A percentile compares a stretch with the other conserved stretches of the same genome.
These are phyloP conservation scores for Xerus inauris DNA, from an alignment of 2,113 vertebrate genomes.

Conservation along the genomic window DNA sequence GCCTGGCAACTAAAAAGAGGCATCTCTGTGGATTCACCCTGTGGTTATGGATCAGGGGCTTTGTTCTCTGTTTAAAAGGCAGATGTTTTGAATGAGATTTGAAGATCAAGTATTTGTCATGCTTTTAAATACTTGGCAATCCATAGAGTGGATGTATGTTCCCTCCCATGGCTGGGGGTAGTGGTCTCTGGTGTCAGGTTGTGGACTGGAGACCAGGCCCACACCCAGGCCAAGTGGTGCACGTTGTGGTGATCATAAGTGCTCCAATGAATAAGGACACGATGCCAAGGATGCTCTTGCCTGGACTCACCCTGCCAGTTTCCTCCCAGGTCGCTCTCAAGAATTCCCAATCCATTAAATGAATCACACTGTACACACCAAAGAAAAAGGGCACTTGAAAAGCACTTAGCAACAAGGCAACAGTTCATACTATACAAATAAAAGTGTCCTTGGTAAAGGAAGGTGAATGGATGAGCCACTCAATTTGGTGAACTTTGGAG, in stretches of 20 bases:
- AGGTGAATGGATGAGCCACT: not conserved
- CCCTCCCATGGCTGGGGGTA: not conserved
- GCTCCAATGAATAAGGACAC: accelerated
- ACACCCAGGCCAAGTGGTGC: not conserved
- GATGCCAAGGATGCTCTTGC: not conserved
- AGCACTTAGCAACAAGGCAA: not conserved
- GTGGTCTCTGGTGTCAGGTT: not conserved
- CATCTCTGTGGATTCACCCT: not conserved
- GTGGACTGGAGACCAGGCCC: not conserved
- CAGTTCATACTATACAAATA: not conserved
- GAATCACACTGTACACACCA: not conserved
- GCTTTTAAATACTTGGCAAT: not conserved
- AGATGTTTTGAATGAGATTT: not conserved
- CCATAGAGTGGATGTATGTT: not conserved
- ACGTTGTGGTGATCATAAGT: accelerated
- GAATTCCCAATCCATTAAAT: not conserved
- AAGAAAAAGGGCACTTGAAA: not conserved
- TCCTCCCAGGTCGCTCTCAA: not conserved
- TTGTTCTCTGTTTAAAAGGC: not conserved
- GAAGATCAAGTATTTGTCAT: not conserved
- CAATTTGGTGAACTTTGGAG: not conserved
- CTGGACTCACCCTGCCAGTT: not conserved
- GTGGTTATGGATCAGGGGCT: not conserved
- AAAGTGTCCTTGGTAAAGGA: not conserved
- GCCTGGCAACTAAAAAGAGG: not conserved